Evolutionary conservation across 2,888 invertebrate genomes (phyloP), one percentile per base, ranked within the genome.

Genomic region (Hipparchia sbordonii): DNA sequence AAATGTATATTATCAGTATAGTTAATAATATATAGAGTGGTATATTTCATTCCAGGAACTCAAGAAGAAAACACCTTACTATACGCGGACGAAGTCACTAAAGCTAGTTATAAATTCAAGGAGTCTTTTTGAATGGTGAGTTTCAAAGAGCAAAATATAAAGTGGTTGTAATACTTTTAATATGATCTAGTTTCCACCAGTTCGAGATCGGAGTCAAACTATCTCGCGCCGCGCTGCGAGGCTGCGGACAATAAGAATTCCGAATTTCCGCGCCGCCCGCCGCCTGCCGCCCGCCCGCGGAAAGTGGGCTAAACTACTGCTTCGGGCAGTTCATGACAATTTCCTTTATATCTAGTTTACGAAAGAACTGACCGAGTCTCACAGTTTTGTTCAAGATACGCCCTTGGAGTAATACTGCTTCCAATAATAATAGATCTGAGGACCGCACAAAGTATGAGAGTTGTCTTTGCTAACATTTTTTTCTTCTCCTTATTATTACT

Each of bases 141-240:
- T 63, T n/a, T 10, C 4, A 9, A 13, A n/a, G 62, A 48, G 46
- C 62, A 48, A 13, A 52, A 66, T 54, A 66, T 33, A 33, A 54
- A 66, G 23, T 23, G 23, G 23, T 51, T 39, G 12, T 13, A 57
- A 67, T 54, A 67, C 56, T 67, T 70, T 60, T 72, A 74, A 72
- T 72, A 74, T 72, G 67, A 73, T 73, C 73, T 56, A 74, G 74
- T 70, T 70, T 71, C 54, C 66, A 71, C 66, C 63, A 72, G 67
- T 71, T 68, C 33, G 54, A 39, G 60, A 67, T 75, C 33, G 60
- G 61, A 74, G 73, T 75, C 73, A 73, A 74, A 74, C 72, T 72
- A 75, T 73, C 71, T 71, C 46, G 46, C 61, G 8, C 13, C 13
- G 56, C n/a, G 13, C 54, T 54, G 46, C 7, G 45, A n/a, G 46